Percentiles rank a stretch among this genome's conserved stretches.
These are phyloP conservation scores for Sinocyclocheilus rhinocerous DNA, from an alignment of 2,113 vertebrate genomes.

Conservation along the genomic window DNA sequence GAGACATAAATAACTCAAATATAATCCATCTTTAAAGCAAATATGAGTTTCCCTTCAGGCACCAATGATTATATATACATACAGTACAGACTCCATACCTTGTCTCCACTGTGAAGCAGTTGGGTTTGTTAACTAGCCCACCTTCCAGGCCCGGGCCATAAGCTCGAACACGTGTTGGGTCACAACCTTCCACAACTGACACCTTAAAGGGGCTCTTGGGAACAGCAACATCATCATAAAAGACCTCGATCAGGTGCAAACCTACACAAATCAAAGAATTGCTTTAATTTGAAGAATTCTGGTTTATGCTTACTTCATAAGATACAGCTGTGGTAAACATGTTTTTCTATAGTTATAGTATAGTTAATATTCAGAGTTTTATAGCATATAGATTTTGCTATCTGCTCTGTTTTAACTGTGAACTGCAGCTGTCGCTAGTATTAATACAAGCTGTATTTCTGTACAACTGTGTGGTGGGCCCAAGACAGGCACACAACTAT, in stretches of 20 bases:
- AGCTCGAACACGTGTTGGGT: conserved; percentile 86
- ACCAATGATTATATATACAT: not conserved
- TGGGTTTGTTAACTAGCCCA: conserved; percentile 88
- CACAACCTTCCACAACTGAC: conserved; percentile 89
- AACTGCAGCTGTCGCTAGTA: conserved; percentile 9
- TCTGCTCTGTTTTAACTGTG: conserved; percentile 33
- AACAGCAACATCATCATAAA: conserved; percentile 83
- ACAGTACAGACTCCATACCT: conserved; percentile 62
- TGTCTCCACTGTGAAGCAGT: conserved; percentile 91
- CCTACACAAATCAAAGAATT: conserved; percentile 70
- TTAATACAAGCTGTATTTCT: conserved; percentile 25
- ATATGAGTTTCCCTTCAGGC: not conserved
- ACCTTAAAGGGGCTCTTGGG: conserved; percentile 94
- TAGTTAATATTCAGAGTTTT: not conserved
- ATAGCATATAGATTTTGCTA: not conserved
- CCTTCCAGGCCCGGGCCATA: conserved; percentile 90
- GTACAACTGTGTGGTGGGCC: too few species aligned
- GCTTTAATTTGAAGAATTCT: not conserved
- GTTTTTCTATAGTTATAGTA: not conserved
- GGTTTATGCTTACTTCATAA: not conserved
- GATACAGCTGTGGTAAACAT: not conserved
- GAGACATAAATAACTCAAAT: not conserved
- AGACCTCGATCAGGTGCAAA: conserved; percentile 87
- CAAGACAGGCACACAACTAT: not conserved
- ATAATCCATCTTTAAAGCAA: not conserved